Evolutionary conservation across 2,797 vertebrate species (phyloP), one percentile per base, ranked within the genome.

Genomic region (Cossypha dichroa): DNA sequence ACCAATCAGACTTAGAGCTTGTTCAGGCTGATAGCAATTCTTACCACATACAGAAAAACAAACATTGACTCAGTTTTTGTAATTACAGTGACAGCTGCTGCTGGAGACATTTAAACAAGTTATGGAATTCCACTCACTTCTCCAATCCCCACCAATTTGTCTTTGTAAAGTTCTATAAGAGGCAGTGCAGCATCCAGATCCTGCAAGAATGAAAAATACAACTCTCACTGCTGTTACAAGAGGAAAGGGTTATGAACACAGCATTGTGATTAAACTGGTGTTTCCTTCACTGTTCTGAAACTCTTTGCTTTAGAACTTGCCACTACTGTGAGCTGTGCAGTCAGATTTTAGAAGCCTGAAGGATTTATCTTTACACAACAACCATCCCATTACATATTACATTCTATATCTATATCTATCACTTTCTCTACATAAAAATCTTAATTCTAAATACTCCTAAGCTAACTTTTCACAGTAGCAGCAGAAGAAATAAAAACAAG

Each of bases 151-250:
- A 99, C 97, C 93, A 99, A 94, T 6, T 91, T 98, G 45, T 99
- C 98, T 97, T 98, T 99, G 97, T 99, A 99, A 86, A 97, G 98
- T 79, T 99, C 98, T 80, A 99, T 99, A 79, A 99, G 82, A 1
- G 99, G 99, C n/a, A 99, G 88, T 8, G 99, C 99, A 88, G 97
- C 97, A 92, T 99, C 98, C 73, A 99, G 96, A 97, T 99, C 99
- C 99, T 99, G 96, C 5, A 85, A 62, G 19, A 80, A 91, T 11
- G 85, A 91, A n/a, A 73, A 40, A 72, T 12, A 25, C 13, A 76
- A 58, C 22, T 34, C 41, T 81, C 28, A 13, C 29, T 75, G 36
- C 9, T 52, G 9, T 33, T 62, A 21, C 10, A 25, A 91, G 56
- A 55, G 4, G 12, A 73, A 76, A 75, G 52, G 26, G 64, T 58